Evolutionary conservation across 2,797 vertebrate species (phyloP).

Genomic region (Smutsia temminckii): DNA sequence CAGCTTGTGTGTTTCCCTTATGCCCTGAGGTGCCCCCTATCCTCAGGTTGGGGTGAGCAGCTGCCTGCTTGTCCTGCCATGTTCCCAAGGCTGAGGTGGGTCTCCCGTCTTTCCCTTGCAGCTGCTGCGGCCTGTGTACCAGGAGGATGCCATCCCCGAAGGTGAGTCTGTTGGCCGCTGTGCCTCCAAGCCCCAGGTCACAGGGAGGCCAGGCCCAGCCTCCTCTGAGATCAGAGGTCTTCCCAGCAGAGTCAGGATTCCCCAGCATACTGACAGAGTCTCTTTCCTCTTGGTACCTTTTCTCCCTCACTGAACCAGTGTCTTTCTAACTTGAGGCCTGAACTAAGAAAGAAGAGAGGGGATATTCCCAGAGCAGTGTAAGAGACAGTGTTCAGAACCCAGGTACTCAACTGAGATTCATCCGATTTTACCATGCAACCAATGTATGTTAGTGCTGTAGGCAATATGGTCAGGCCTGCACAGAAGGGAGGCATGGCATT

Average conservation of each 20-base stretch:
- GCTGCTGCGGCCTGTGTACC: constrained; percentile 93
- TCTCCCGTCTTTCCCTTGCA: constrained; percentile 82
- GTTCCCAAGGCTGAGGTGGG: neutral
- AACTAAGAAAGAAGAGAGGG: neutral
- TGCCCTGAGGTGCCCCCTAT: neutral
- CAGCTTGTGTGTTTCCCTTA: neutral
- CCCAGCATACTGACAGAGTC: neutral
- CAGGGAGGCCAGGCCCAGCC: neutral
- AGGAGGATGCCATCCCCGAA: constrained; percentile 88
- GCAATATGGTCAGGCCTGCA: neutral
- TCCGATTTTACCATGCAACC: neutral
- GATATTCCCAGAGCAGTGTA: neutral
- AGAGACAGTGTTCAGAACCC: neutral
- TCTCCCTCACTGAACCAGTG: neutral
- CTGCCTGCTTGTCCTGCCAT: neutral
- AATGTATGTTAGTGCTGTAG: neutral
- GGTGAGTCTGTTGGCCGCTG: constrained; percentile 85
- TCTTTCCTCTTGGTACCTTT: neutral
- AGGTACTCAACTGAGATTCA: neutral
- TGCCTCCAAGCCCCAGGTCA: neutral
- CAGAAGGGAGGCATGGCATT: neutral
- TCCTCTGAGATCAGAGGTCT: neutral
- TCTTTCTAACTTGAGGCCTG: neutral
- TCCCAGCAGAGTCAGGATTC: neutral
- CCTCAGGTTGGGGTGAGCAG: neutral